Percentiles rank a stretch among this genome's conserved stretches.
phyloP scores from a whole-genome alignment of 1,140 invertebrate species.

The Catajapyx aquilonaris region DNA sequence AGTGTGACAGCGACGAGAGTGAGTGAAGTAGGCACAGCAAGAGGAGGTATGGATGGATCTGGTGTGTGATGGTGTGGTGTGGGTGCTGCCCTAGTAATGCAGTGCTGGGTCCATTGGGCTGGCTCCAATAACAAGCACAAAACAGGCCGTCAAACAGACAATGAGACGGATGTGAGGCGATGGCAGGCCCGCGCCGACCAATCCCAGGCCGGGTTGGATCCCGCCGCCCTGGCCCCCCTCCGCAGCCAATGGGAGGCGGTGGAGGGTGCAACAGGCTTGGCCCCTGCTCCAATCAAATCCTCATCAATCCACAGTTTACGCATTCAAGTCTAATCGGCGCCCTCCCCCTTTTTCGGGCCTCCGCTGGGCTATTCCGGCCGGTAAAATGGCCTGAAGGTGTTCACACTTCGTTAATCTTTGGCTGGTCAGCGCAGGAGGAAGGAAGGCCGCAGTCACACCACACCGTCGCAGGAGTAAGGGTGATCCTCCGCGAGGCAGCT shows the following conservation, averaged over 20 bases:
- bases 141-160: no score
- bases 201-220: no score
- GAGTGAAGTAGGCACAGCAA: no score
- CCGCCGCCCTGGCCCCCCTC: no score
- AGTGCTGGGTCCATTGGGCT: no score
- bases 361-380: neutral
- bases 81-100: no score
- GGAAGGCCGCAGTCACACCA: neutral
- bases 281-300: constrained; percentile 2
- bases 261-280: constrained; percentile 1
- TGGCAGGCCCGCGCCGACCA: no score
- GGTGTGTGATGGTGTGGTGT: no score
- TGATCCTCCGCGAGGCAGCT: neutral
- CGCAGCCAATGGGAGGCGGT: constrained; percentile 2
- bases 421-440: neutral
- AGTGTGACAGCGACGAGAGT: no score
- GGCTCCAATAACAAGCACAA: no score
- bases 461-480: neutral
- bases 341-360: neutral
- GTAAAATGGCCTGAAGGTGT: constrained; percentile 3
- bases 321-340: neutral
- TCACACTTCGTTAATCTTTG: constrained; percentile 4
- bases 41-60: no score
- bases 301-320: constrained; percentile 2
- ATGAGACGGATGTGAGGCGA: no score